These are phyloP conservation scores for Drosophila paracracens DNA, from an alignment of 2,888 invertebrate genomes.

Conservation along the genomic window DNA sequence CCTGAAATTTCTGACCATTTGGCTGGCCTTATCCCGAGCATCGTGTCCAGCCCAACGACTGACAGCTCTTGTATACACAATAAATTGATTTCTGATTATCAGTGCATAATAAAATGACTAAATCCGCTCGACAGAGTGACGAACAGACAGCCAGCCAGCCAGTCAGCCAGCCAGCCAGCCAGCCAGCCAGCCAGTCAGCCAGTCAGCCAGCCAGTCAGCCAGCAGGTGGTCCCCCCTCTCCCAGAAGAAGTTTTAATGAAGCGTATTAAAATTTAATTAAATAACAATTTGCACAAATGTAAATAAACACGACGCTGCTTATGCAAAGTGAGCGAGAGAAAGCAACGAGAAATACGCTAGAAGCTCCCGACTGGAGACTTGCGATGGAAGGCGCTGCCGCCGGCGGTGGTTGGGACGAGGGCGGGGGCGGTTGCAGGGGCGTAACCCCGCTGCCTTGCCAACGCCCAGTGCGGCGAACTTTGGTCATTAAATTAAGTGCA, in stretches of 20 bases:
- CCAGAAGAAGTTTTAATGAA: constrained; percentile 73
- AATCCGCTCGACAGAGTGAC: constrained; percentile 39
- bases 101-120: constrained; percentile 71
- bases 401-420: not conserved
- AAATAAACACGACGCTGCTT: constrained; percentile 75
- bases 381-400: not conserved
- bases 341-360: not conserved
- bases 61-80: constrained; percentile 56
- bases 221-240: constrained; percentile 14
- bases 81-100: constrained; percentile 80
- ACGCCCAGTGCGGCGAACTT: constrained; percentile 71
- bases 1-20: constrained; percentile 40
- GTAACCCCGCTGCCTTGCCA: constrained; percentile 44
- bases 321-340: constrained; percentile 52
- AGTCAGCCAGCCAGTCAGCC: not conserved
- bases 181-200: constrained; percentile 5
- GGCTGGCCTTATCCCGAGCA: constrained; percentile 6
- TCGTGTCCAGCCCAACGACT: not conserved
- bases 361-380: not conserved
- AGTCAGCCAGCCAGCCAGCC: not conserved
- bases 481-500: constrained; percentile 78
- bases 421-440: constrained; percentile 1
- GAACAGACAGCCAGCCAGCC: not conserved
- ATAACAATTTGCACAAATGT: constrained; percentile 80
- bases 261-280: constrained; percentile 80